Conservation (phyloP, 2,113 vertebrate species). For the Lampris megalopsis region DNA sequence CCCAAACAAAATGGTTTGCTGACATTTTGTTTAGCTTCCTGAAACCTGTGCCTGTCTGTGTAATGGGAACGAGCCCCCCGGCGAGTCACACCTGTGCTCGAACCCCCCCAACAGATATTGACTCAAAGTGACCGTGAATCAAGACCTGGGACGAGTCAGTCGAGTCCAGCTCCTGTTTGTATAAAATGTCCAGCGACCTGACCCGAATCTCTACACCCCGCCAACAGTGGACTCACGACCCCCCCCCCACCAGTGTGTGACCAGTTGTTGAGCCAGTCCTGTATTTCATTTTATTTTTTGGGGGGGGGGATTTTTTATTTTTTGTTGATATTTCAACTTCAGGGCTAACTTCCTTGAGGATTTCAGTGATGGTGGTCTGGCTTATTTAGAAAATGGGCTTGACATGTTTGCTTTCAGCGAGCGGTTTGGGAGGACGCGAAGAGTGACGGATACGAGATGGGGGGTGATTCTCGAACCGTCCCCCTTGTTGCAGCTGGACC, state of each 20-base stretch:
- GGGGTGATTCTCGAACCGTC: slow-evolving; percentile 51
- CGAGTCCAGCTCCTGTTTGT: slow-evolving; percentile 54
- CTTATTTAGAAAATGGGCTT: slow-evolving; percentile 70
- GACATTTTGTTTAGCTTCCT: slow-evolving; percentile 70
- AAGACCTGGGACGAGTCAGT: slow-evolving; percentile 33
- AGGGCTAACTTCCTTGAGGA: slow-evolving; percentile 68
- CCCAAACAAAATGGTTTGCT: slow-evolving; percentile 54
- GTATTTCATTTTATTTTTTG: no score
- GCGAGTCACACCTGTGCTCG: slow-evolving; percentile 40
- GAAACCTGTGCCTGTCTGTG: slow-evolving; percentile 76
- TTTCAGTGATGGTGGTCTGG: slow-evolving; percentile 59
- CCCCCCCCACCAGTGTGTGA: no score
- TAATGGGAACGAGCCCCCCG: slow-evolving; percentile 56
- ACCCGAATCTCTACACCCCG: slow-evolving; percentile 40
- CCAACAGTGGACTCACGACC: slow-evolving; percentile 12
- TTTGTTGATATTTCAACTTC: slow-evolving; percentile 16
- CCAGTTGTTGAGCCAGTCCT: slow-evolving; percentile 3
- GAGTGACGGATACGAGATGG: slow-evolving; percentile 59
- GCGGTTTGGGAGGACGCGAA: slow-evolving; percentile 60
- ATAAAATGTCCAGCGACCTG: slow-evolving; percentile 9
- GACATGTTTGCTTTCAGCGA: slow-evolving; percentile 64
- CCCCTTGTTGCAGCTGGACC: slow-evolving; percentile 40
- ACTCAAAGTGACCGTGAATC: slow-evolving; percentile 6
- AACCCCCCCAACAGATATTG: slow-evolving; percentile 8
- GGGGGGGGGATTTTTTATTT: no score